Base-by-base conservation (phyloP, 2,888 invertebrate species). In the Andrena haemorrhoa region DNA sequence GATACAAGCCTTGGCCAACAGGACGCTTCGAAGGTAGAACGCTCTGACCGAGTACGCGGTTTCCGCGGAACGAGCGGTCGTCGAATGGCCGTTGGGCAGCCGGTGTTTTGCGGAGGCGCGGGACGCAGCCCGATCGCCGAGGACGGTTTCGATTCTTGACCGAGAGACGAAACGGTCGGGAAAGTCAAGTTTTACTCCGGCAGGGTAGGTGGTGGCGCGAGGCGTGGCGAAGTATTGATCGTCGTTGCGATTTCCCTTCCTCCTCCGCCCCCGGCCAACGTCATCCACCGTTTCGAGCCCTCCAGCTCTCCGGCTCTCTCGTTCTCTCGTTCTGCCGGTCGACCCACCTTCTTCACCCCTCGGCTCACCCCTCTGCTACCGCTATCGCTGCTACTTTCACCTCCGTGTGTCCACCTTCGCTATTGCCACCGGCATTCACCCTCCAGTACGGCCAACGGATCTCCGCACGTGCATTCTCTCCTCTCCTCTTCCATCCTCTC, bases 171-270 rank as follows among this genome's bases (percentile, higher is more conserved):
- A 83, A 82, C n/a, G 78, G 47, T 75, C 75, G 79, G 71, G 73
- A 85, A 84, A 90, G 90, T 90, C 87, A 88, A 90, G 91, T 88
- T 90, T 88, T 80, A 85, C 82, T 82, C 69, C 75, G 49, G 77
- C 75, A 47, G 79, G 78, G 75, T 86, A 89, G 90, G 90, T 86
- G 88, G 91, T 92, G 90, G 89, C 88, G 89, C 91, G 93, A 93
- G 93, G 93, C 93, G 93, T 93, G 93, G 93, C 93, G 91, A 89
- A 90, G 93, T 93, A 93, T 93, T 93, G 93, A 93, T 93, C 93
- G 91, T 80, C 85, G 89, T 87, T 88, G 89, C 89, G 89, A 89
- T 88, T 89, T 91, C 90, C 90, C 89, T 90, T 86, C 87, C 89
- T 86, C 78, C 86, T 85, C 85, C 82, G 85, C 88, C 90, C 87